These are phyloP conservation scores for Timandra comae DNA, from an alignment of 2,888 invertebrate species.

Conservation along the genomic window DNA sequence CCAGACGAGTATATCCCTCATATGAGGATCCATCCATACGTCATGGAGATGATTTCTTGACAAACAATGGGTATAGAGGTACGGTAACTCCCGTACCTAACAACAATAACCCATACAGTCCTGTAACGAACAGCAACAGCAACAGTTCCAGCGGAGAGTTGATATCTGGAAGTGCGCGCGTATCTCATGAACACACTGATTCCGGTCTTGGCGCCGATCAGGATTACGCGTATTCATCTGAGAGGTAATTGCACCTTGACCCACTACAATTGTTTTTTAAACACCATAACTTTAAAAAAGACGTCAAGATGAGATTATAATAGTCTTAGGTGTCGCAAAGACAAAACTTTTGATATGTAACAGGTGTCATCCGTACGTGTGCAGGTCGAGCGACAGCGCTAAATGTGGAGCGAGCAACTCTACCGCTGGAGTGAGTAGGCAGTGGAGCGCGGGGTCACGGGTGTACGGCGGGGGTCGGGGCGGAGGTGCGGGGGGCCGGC, in stretches of 20 bases:
- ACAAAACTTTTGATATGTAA: too few species aligned
- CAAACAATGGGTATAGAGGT: slow-evolving; percentile 65
- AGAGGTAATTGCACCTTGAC: slow-evolving; percentile 67
- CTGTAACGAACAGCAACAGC: slow-evolving; percentile 70
- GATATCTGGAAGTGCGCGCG: slow-evolving; percentile 71
- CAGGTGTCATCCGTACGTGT: slow-evolving; percentile 7
- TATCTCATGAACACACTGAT: slow-evolving; percentile 86
- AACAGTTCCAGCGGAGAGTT: slow-evolving; percentile 73
- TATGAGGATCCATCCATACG: slow-evolving; percentile 55
- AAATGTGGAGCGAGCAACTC: slow-evolving; percentile 76
- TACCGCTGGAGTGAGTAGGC: slow-evolving; percentile 76
- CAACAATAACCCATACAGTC: slow-evolving; percentile 70
- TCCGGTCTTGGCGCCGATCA: slow-evolving; percentile 86
- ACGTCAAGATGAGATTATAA: too few species aligned
- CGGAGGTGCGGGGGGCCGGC: slow-evolving; percentile 35
- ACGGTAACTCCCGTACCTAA: slow-evolving; percentile 53
- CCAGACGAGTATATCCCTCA: slow-evolving; percentile 62
- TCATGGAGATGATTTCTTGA: slow-evolving; percentile 56
- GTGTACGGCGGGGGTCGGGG: slow-evolving; percentile 38
- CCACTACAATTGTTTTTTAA: slow-evolving; percentile 1
- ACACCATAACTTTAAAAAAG: too few species aligned
- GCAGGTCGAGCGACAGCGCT: slow-evolving; percentile 81
- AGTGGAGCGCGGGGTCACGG: slow-evolving; percentile 72
- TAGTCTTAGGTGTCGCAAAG: too few species aligned
- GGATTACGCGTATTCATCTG: slow-evolving; percentile 83